phyloP scores from a whole-genome alignment of 1,140 invertebrate genomes.

The Parasteatoda tepidariorum region DNA sequence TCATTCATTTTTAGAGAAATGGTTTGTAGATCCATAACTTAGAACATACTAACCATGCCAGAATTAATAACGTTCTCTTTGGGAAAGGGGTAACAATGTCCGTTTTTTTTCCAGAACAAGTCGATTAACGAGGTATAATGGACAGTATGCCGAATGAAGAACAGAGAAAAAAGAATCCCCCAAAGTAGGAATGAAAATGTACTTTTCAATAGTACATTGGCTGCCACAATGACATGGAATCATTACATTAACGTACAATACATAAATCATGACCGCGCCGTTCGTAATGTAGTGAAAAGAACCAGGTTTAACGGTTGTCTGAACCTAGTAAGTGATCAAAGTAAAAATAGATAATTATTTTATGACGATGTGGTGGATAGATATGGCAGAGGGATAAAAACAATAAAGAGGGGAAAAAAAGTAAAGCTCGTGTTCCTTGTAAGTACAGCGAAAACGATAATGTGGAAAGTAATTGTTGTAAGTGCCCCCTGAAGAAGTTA shows the following conservation, averaged over 20 bases:
- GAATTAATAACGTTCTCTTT: constrained; percentile 42
- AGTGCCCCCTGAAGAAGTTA: constrained; percentile 58
- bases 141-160: not conserved
- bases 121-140: constrained; percentile 48
- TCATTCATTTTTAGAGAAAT: too few species aligned
- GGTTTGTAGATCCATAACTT: too few species aligned
- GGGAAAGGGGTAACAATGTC: constrained; percentile 30
- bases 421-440: constrained; percentile 53
- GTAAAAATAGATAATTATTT: constrained; percentile 61
- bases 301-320: constrained; percentile 58
- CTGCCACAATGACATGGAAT: constrained; percentile 22
- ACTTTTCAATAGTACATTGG: constrained; percentile 2
- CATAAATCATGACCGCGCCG: constrained; percentile 58
- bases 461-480: constrained; percentile 60
- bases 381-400: not conserved
- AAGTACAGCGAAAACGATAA: constrained; percentile 61
- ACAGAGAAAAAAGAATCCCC: not conserved
- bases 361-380: constrained; percentile 2
- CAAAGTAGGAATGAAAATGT: constrained; percentile 42
- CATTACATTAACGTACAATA: constrained; percentile 55
- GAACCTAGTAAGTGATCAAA: constrained; percentile 55
- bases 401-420: constrained; percentile 14
- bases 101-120: constrained; percentile 25
- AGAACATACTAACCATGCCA: constrained; percentile 20
- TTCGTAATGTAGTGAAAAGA: constrained; percentile 59